Evolutionary conservation across 2,797 vertebrate species (phyloP).

Genomic region (Myiotriccus ornatus): DNA sequence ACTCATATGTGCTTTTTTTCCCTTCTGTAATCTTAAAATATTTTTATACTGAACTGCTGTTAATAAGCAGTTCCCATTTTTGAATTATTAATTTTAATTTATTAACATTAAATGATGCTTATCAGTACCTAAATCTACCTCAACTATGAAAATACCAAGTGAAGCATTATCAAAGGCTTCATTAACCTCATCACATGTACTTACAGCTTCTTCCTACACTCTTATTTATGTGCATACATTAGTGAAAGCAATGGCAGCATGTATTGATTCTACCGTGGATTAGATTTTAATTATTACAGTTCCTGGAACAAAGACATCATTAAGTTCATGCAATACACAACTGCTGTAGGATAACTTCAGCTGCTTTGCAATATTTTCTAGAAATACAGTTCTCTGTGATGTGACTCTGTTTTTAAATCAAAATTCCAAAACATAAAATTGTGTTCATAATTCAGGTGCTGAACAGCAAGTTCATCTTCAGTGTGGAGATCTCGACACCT

Average conservation of each 20-base stretch:
- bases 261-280: background rate
- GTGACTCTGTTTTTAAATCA: background rate
- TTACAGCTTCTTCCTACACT: background rate
- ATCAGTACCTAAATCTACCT: background rate
- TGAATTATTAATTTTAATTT: background rate
- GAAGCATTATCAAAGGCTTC: background rate
- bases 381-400: background rate
- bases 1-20: background rate
- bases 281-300: constrained; percentile 3
- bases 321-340: background rate
- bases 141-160: background rate
- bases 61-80: background rate
- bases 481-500: background rate
- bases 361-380: background rate
- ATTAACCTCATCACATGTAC: background rate
- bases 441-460: background rate
- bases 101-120: background rate
- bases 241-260: background rate
- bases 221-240: background rate
- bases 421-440: background rate
- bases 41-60: background rate
- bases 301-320: background rate
- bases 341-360: background rate
- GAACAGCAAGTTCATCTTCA: background rate
- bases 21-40: background rate